Base-by-base conservation (phyloP, 2,888 invertebrate genomes). In the Linyphia triangularis region DNA sequence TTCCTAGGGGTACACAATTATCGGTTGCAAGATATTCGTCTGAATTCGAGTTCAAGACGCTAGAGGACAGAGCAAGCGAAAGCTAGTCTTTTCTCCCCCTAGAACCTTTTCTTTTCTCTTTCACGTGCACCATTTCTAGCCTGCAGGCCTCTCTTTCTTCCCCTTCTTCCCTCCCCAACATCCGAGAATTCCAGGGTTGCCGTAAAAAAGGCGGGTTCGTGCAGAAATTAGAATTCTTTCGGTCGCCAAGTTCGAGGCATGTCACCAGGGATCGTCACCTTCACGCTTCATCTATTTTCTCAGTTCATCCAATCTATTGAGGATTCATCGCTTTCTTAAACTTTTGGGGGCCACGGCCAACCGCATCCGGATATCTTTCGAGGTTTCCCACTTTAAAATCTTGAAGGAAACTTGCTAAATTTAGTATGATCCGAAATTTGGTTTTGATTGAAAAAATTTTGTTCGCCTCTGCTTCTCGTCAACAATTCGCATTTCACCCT, bases 161-260 rank as follows among this genome's bases (percentile, higher is more conserved):
- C 51, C 51, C 51, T 33, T 43, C 30, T 72, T 33, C 63, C 33
- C 72, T 28, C 67, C 43, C 69, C 82, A 70, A 59, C 72, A 72
- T 67, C 61, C 28, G 78, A 83, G 72, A 83, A 83, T 73, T 72
- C 43, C 26, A 75, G 65, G 83, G 83, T 84, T 84, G 83, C 75
- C 37, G 19, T 22, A 30, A 75, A 84, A 73, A 40, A 73, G 75
- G 67, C 26, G 75, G n/a, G 83, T 51, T 24, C 67, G 65, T 10
- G 40, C 33, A 63, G 61, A 77, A 77, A 78, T 51, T 51, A 78
- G 43, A 67, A 79, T 79, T 51, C 13, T 22, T 5, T 67, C 30
- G 51, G 16, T 51, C 78, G 78, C 78, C 78, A 79, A 79, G 19
- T 43, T 70, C 33, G 22, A 51, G 51, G 16, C 16, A n/a, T 51